phyloP scores from a whole-genome alignment of 2,797 vertebrate genomes.

The Intellagama lesueurii region DNA sequence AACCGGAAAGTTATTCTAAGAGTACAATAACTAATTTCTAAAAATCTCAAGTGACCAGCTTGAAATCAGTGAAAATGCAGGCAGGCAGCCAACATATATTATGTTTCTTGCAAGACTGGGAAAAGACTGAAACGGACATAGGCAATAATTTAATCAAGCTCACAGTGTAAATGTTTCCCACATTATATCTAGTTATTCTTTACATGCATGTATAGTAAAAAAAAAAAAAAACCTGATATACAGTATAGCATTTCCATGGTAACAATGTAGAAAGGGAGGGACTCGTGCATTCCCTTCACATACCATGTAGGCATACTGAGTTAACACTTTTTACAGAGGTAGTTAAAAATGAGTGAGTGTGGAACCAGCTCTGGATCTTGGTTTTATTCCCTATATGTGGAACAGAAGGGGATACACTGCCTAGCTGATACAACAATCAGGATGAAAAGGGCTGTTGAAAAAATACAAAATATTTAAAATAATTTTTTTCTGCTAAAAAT shows the following conservation, averaged over 20 bases:
- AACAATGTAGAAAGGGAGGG: background rate
- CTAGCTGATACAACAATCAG: background rate
- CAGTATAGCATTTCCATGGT: background rate
- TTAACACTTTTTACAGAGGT: background rate
- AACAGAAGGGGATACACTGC: background rate
- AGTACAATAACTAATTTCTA: constrained; percentile 44
- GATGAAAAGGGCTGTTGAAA: too few relatives aligned
- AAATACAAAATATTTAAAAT: too few relatives aligned
- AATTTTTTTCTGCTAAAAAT: background rate
- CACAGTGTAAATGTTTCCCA: background rate
- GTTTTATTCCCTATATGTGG: background rate
- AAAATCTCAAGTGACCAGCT: constrained; percentile 49
- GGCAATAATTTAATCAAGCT: constrained; percentile 47
- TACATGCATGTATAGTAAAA: constrained; percentile 29
- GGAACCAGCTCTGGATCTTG: background rate
- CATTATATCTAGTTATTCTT: constrained; percentile 46
- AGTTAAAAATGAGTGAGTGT: background rate
- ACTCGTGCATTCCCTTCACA: too few relatives aligned
- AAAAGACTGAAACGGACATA: constrained; percentile 49
- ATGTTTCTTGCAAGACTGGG: constrained; percentile 57
- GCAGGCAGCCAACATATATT: constrained; percentile 45
- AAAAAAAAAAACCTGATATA: constrained; percentile 22
- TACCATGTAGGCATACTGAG: background rate
- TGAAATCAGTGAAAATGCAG: constrained; percentile 43
- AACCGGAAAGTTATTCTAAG: constrained; percentile 45